Evolutionary conservation across 2,797 vertebrate species (phyloP).

Genomic region (Danio choprae): DNA sequence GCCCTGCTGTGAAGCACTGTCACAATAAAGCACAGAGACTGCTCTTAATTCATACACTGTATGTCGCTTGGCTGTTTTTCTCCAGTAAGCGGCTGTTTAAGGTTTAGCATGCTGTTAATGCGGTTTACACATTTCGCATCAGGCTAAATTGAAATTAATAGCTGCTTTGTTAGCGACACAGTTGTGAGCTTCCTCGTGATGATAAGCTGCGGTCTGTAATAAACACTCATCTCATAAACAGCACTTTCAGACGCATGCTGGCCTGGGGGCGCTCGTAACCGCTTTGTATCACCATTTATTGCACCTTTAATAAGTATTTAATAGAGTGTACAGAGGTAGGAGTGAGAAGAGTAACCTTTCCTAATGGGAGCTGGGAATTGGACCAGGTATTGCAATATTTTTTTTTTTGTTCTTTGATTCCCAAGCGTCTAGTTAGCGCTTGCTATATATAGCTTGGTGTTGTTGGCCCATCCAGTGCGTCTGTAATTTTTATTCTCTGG

Average conservation of each 20-base stretch:
- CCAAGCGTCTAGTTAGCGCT: slow-evolving; percentile 25
- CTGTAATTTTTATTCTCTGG: slow-evolving; percentile 46
- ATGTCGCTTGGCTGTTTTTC: slow-evolving; percentile 1
- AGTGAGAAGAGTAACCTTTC: slow-evolving; percentile 45
- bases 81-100: background rate
- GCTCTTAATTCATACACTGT: slow-evolving; percentile 14
- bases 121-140: slow-evolving; percentile 3
- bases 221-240: slow-evolving; percentile 79
- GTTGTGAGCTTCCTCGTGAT: slow-evolving; percentile 46
- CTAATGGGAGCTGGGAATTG: slow-evolving; percentile 43
- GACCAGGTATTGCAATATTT: slow-evolving; percentile 10
- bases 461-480: slow-evolving; percentile 39
- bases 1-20: slow-evolving; percentile 7
- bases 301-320: slow-evolving; percentile 81
- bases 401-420: slow-evolving; percentile 4
- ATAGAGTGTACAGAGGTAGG: slow-evolving; percentile 68
- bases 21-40: background rate
- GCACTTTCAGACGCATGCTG: slow-evolving; percentile 72
- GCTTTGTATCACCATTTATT: slow-evolving; percentile 80
- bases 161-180: slow-evolving; percentile 31
- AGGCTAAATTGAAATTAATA: slow-evolving; percentile 30
- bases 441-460: slow-evolving; percentile 26
- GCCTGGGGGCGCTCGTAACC: slow-evolving; percentile 76
- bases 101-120: background rate
- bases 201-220: slow-evolving; percentile 77